Conservation (phyloP, 2,113 vertebrate genomes). For the Channa maculata region DNA sequence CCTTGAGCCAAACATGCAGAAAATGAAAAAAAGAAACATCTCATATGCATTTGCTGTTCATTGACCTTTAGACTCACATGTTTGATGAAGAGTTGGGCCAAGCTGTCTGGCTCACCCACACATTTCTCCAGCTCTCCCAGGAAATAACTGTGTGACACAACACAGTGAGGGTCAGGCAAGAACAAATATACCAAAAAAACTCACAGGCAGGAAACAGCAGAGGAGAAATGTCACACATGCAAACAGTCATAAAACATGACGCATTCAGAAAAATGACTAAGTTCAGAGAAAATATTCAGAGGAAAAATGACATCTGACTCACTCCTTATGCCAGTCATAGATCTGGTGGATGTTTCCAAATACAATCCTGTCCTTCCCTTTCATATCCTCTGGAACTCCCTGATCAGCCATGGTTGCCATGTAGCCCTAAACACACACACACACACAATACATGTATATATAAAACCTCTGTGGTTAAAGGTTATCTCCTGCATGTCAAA, state of each 20-base stretch:
- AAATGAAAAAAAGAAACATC: neutral
- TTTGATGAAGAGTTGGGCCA: conserved; percentile 92
- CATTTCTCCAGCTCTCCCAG: conserved; percentile 89
- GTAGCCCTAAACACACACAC: conserved; percentile 82
- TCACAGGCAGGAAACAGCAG: conserved; percentile 29
- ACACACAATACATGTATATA: neutral
- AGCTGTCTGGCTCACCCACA: conserved; percentile 86
- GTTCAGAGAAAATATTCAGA: neutral
- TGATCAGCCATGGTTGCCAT: conserved; percentile 87
- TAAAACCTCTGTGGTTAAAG: neutral
- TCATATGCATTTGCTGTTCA: conserved; percentile 10
- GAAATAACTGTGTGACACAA: conserved; percentile 84
- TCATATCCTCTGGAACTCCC: conserved; percentile 89
- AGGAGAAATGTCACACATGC: conserved; percentile 8
- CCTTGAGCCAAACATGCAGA: conserved; percentile 11
- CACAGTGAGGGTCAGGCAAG: conserved; percentile 34
- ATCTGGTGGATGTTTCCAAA: conserved; percentile 95
- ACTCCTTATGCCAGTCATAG: conserved; percentile 93
- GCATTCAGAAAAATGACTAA: neutral
- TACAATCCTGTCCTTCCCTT: conserved; percentile 91
- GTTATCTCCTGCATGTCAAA: neutral
- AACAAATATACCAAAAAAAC: conserved; percentile 12
- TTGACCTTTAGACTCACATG: conserved; percentile 83
- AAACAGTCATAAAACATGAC: conserved; percentile 8
- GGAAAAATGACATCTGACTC: conserved; percentile 58